These are phyloP conservation scores for Schmidtea mediterranea DNA, from an alignment of 1,140 invertebrate genomes.

Conservation along the genomic window DNA sequence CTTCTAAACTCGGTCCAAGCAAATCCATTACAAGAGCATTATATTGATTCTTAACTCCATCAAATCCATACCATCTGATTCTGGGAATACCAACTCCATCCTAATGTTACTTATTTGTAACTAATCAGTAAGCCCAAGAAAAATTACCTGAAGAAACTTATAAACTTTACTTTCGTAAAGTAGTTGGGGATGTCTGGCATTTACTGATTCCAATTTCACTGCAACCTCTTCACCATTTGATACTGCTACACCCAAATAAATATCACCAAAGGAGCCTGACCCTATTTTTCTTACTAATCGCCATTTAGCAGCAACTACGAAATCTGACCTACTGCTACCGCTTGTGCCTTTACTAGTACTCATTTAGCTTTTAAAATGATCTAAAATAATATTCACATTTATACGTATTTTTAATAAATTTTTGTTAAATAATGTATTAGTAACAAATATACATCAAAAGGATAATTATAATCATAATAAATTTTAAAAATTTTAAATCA, in stretches of 20 bases:
- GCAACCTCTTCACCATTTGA: slow-evolving; percentile 89
- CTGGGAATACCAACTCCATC: slow-evolving; percentile 33
- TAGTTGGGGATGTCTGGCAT: slow-evolving; percentile 73
- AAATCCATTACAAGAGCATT: slow-evolving; percentile 90
- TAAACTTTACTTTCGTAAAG: slow-evolving; percentile 70
- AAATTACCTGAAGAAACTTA: slow-evolving; percentile 53
- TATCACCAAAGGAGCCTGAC: slow-evolving; percentile 93
- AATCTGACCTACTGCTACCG: too few species aligned
- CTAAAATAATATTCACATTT: too few species aligned
- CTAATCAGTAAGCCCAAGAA: background rate
- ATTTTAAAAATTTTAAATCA: too few species aligned
- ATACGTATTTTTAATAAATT: too few species aligned
- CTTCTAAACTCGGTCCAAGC: slow-evolving; percentile 72
- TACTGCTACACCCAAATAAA: slow-evolving; percentile 82
- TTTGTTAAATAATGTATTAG: too few species aligned
- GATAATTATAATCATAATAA: too few species aligned
- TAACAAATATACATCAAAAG: too few species aligned
- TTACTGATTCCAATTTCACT: slow-evolving; percentile 68
- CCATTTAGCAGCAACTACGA: slow-evolving; percentile 37
- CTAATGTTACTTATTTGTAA: background rate
- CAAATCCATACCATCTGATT: background rate
- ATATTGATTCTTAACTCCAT: slow-evolving; percentile 37
- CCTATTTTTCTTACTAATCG: slow-evolving; percentile 81
- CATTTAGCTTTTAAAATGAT: too few species aligned
- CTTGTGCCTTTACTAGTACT: too few species aligned